Base-by-base conservation (phyloP, 2,888 invertebrate species). In the Acronicta psi region DNA sequence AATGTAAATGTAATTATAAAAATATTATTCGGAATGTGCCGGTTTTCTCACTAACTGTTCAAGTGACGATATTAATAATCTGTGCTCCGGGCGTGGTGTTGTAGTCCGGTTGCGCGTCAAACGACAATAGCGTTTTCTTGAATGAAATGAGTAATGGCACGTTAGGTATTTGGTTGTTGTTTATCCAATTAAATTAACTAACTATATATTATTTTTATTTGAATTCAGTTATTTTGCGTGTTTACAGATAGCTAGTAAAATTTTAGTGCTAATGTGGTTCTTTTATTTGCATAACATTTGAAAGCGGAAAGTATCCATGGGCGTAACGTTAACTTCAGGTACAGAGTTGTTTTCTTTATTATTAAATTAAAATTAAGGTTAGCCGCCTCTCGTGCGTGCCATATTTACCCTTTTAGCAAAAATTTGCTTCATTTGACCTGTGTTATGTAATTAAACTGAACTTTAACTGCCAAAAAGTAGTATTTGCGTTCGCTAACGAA, bases 61-160 rank as follows among this genome's bases (percentile, higher is more conserved):
- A n/a, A 79, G 82, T n/a, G n/a, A n/a, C n/a, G n/a, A n/a, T n/a
- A n/a, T n/a, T n/a, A n/a, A n/a, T n/a, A n/a, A n/a, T n/a, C n/a
- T n/a, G n/a, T n/a, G n/a, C n/a, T n/a, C 87, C 93, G 93, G 93
- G 93, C 93, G 93, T 93, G 93, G 93, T 92, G 88, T 87, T 92
- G 88, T 87, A 88, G 92, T 92, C 88, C 90, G 92, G 81, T 86
- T 93, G 92, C 92, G 93, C 91, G 85, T 88, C 83, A 77, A 73
- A 71, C 61, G 74, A 89, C 83, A 77, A 72, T 72, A 59, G 74
- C 73, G 56, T 77, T 82, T 88, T 85, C 81, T 77, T 83, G 81
- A 86, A 86, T 87, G 89, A 89, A 89, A 86, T 91, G 86, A 88
- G 85, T 86, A 85, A 86, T 85, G 81, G 75, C 78, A 83, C 83